These are phyloP conservation scores for Galaxea fascicularis DNA, from an alignment of 92 coral and sea anemone genomes.

Conservation along the genomic window DNA sequence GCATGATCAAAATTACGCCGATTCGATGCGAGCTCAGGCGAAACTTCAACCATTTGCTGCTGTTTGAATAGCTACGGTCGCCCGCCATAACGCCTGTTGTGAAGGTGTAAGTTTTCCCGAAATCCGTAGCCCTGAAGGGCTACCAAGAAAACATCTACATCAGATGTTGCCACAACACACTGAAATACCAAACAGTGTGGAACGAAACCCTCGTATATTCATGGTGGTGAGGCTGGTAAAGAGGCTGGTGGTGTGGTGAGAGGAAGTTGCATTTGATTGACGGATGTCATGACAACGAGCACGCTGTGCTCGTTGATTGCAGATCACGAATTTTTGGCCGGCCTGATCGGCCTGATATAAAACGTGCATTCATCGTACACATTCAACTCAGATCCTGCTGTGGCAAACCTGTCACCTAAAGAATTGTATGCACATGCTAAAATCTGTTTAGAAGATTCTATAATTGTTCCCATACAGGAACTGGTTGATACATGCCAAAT, in stretches of 20 bases:
- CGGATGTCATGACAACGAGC: not conserved
- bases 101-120: not conserved
- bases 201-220: no score
- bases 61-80: slow-evolving; percentile 8
- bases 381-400: slow-evolving; percentile 87
- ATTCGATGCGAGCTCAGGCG: slow-evolving; percentile 78
- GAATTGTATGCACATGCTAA: slow-evolving; percentile 90
- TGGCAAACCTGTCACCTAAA: slow-evolving; percentile 82
- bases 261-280: not conserved
- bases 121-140: slow-evolving; percentile 35
- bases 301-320: not conserved
- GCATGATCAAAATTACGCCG: slow-evolving; percentile 63
- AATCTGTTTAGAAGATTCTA: slow-evolving; percentile 80
- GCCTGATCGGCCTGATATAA: no score
- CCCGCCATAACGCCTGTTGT: not conserved
- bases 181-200: no score
- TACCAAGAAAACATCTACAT: slow-evolving; percentile 3
- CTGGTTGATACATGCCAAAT: slow-evolving; percentile 95
- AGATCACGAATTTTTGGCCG: no score
- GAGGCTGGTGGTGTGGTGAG: no score
- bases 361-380: slow-evolving; percentile 98
- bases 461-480: slow-evolving; percentile 76
- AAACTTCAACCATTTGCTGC: not conserved
- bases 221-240: no score
- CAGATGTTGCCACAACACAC: not conserved